Evolutionary conservation across 1,140 invertebrate genomes (phyloP).

Genomic region (Atta texana): DNA sequence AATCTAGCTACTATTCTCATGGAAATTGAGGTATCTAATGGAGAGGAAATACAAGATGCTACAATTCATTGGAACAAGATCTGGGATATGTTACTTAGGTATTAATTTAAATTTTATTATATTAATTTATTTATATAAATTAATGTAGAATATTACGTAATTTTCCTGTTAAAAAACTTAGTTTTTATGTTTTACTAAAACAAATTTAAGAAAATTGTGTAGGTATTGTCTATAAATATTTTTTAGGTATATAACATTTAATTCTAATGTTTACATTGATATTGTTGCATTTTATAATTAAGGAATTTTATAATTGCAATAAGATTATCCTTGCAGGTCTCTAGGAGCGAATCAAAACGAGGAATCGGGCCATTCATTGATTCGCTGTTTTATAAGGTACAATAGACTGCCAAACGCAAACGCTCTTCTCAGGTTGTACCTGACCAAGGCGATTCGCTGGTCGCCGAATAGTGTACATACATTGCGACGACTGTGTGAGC

Average conservation of each 20-base stretch:
- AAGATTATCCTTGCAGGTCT: conserved; percentile 70
- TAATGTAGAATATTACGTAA: not conserved
- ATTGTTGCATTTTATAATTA: not conserved
- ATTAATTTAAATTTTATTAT: not conserved
- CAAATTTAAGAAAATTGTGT: not conserved
- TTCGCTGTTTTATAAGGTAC: conserved; percentile 80
- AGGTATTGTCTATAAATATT: not conserved
- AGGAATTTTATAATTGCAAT: not conserved
- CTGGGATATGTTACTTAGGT: conserved; percentile 84
- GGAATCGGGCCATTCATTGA: conserved; percentile 80
- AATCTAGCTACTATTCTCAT: conserved; percentile 79
- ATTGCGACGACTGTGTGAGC: conserved; percentile 77
- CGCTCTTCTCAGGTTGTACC: conserved; percentile 81
- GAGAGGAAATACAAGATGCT: conserved; percentile 56
- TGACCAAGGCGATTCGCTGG: conserved; percentile 81
- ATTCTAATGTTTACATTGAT: not conserved
- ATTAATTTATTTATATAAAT: not conserved
- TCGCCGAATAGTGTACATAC: conserved; percentile 81
- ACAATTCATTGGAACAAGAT: conserved; percentile 82
- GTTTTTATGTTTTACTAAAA: not conserved
- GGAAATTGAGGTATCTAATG: conserved; percentile 72
- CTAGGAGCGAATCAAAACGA: conserved; percentile 81
- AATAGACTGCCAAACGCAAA: conserved; percentile 79
- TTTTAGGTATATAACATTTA: not conserved
- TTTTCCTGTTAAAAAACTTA: no score